phyloP scores from a whole-genome alignment of 2,888 invertebrate genomes.

The Nomada goodeniana region DNA sequence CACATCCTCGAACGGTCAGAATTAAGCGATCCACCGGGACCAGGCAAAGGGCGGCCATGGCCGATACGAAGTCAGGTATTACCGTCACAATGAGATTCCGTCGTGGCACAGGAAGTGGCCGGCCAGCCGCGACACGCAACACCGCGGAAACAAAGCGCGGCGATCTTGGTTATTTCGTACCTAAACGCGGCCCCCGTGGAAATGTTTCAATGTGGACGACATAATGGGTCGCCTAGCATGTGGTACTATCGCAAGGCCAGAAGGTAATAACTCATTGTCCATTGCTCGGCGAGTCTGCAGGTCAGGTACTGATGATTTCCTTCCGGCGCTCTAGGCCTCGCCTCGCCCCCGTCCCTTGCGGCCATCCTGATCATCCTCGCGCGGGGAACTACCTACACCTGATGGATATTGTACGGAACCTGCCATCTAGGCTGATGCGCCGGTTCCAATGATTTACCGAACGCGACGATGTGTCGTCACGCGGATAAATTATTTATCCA shows the following conservation, averaged over 20 bases:
- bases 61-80: slow-evolving; percentile 61
- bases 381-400: slow-evolving; percentile 43
- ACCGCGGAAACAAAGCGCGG: slow-evolving; percentile 70
- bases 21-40: slow-evolving; percentile 48
- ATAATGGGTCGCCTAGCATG: slow-evolving; percentile 70
- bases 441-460: slow-evolving; percentile 60
- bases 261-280: slow-evolving; percentile 81
- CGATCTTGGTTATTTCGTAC: slow-evolving; percentile 73
- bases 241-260: slow-evolving; percentile 66
- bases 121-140: slow-evolving; percentile 61
- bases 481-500: slow-evolving; percentile 39
- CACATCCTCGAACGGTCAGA: slow-evolving; percentile 31
- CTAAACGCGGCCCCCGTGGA: slow-evolving; percentile 62
- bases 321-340: slow-evolving; percentile 72
- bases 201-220: slow-evolving; percentile 74
- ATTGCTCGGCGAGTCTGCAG: slow-evolving; percentile 70
- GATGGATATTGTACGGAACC: slow-evolving; percentile 66
- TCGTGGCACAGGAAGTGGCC: slow-evolving; percentile 55
- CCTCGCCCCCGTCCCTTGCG: slow-evolving; percentile 24
- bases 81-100: slow-evolving; percentile 70
- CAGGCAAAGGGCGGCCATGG: slow-evolving; percentile 22
- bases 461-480: slow-evolving; percentile 16
- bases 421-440: slow-evolving; percentile 52
- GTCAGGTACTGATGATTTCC: slow-evolving; percentile 80
- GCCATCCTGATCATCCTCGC: slow-evolving; percentile 38